Conservation (phyloP, 37 sponge, comb jelly and placozoan species). For the Dysidea cf. avara region DNA sequence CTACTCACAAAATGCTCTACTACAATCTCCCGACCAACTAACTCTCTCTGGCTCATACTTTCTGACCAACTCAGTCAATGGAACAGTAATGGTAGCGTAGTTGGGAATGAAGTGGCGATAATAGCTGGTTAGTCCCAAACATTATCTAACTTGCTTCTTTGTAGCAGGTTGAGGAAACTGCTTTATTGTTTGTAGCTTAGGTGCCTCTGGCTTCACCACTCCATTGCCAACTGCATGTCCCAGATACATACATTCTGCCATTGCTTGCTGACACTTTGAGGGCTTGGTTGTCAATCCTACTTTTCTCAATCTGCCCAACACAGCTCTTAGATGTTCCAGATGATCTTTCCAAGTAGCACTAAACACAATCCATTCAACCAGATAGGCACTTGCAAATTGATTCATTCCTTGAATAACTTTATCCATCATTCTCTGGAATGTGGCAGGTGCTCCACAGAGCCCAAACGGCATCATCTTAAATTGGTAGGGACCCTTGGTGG, state of each 20-base stretch:
- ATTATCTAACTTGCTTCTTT: slow-evolving; percentile 31
- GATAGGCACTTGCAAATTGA: slow-evolving; percentile 32
- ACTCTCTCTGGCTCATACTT: slow-evolving; percentile 15
- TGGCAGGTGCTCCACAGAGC: no score
- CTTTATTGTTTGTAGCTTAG: slow-evolving; percentile 28
- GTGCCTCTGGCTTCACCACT: slow-evolving; percentile 12
- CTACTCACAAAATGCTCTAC: no score
- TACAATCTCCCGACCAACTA: slow-evolving; percentile 11
- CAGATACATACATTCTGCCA: slow-evolving; percentile 25
- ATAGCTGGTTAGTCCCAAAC: slow-evolving; percentile 38
- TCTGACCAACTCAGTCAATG: slow-evolving; percentile 25
- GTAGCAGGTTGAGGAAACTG: slow-evolving; percentile 5
- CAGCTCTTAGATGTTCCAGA: slow-evolving; percentile 17
- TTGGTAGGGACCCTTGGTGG: no score
- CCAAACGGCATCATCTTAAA: no score
- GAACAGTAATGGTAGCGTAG: no score
- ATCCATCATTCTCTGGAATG: slow-evolving; percentile 64
- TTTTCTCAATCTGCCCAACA: slow-evolving; percentile 4
- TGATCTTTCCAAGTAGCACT: slow-evolving; percentile 45
- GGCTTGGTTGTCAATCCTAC: slow-evolving; percentile 32
- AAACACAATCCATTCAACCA: slow-evolving; percentile 36
- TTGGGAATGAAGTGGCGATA: slow-evolving; percentile 35
- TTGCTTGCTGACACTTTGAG: slow-evolving; percentile 29
- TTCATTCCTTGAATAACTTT: neutral
- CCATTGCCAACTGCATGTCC: slow-evolving; percentile 31